phyloP scores from a whole-genome alignment of 2,797 vertebrate genomes.

The Sciaenops ocellatus region DNA sequence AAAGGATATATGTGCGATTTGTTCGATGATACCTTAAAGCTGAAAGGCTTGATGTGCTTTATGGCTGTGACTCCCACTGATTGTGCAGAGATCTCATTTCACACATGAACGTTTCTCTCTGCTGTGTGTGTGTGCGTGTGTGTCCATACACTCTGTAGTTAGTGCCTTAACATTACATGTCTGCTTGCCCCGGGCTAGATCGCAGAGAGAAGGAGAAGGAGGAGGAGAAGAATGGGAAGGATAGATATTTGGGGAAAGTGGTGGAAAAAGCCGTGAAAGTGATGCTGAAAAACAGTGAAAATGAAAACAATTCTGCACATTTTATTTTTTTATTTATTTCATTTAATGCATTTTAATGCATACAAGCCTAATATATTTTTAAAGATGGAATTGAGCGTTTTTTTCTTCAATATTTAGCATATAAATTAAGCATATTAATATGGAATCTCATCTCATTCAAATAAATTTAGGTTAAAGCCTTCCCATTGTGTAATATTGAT shows the following conservation, averaged over 20 bases:
- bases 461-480: neutral
- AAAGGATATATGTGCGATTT: conserved; percentile 70
- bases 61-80: conserved; percentile 80
- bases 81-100: conserved; percentile 83
- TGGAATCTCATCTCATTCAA: neutral
- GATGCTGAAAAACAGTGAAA: conserved; percentile 15
- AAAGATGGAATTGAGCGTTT: too few species aligned
- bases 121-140: conserved; percentile 35
- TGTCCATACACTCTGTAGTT: conserved; percentile 70
- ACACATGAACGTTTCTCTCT: conserved; percentile 82
- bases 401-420: neutral
- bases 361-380: neutral
- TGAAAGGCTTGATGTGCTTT: conserved; percentile 70
- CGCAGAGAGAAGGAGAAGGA: conserved; percentile 37
- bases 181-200: conserved; percentile 79
- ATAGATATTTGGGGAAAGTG: conserved; percentile 28
- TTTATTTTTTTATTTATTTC: neutral
- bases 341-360: neutral
- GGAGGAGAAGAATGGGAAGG: conserved; percentile 7
- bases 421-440: neutral
- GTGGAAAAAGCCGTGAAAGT: conserved; percentile 26
- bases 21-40: conserved; percentile 76
- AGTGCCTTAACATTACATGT: conserved; percentile 79
- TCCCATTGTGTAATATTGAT: neutral
- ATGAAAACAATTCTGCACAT: neutral